phyloP scores from a whole-genome alignment of 2,888 invertebrate species.

The Drosophila nigricruria region DNA sequence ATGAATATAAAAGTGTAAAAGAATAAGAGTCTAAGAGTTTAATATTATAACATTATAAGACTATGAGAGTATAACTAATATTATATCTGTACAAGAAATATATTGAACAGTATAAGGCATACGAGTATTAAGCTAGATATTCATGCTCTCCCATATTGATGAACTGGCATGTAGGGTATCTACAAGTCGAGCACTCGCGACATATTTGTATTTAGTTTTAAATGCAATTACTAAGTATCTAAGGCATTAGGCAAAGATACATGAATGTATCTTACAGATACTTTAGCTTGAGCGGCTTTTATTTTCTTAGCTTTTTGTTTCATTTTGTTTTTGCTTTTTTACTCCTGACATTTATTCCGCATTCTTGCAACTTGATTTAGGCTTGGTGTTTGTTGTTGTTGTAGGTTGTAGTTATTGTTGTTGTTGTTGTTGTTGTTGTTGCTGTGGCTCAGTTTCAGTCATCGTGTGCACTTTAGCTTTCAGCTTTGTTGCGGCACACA shows the following conservation, averaged over 20 bases:
- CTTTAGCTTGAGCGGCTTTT: constrained; percentile 28
- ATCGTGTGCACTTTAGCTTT: constrained; percentile 47
- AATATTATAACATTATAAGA: background rate
- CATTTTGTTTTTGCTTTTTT: constrained; percentile 56
- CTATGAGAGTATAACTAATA: background rate
- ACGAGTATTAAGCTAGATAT: too few relatives aligned
- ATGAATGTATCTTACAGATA: constrained; percentile 60
- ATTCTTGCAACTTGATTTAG: constrained; percentile 81
- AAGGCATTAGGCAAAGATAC: constrained; percentile 36
- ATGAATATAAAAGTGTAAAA: background rate
- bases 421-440: constrained; percentile 14
- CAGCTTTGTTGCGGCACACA: constrained; percentile 23
- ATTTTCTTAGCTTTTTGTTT: constrained; percentile 41
- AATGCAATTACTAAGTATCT: constrained; percentile 55
- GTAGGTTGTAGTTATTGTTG: constrained; percentile 9
- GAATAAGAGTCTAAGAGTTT: background rate
- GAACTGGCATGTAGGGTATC: background rate
- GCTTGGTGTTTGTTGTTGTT: constrained; percentile 64
- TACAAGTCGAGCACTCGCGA: background rate
- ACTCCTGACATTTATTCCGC: constrained; percentile 77
- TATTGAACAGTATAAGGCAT: too few relatives aligned
- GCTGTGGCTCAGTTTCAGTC: constrained; percentile 34
- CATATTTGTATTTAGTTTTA: constrained; percentile 13
- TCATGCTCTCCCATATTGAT: background rate
- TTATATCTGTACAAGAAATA: too few relatives aligned